Percentiles rank a stretch among this genome's conserved stretches.
These are phyloP conservation scores for Calliopum simillimum DNA, from an alignment of 2,888 invertebrate species.

Conservation along the genomic window DNA sequence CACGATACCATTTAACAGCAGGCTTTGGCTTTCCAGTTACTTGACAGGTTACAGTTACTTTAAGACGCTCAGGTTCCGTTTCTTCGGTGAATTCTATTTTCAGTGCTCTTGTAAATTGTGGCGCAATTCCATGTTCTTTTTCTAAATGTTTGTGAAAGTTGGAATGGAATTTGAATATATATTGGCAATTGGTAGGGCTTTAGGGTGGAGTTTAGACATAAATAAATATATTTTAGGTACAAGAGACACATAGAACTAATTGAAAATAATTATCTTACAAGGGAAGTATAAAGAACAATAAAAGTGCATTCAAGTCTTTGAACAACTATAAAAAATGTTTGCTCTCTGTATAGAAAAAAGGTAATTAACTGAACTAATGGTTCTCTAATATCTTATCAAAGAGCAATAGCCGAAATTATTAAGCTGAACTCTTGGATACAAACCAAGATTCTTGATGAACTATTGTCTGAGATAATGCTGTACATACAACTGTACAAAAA, in stretches of 20 bases:
- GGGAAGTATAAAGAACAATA: too few relatives aligned
- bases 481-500: not conserved
- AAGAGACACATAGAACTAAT: not conserved
- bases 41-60: constrained; percentile 75
- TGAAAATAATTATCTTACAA: too few relatives aligned
- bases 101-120: constrained; percentile 75
- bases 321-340: too few relatives aligned
- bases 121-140: constrained; percentile 77
- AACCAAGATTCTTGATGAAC: too few relatives aligned
- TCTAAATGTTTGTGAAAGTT: constrained; percentile 67
- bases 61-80: constrained; percentile 69
- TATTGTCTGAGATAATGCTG: too few relatives aligned
- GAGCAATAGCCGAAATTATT: too few relatives aligned
- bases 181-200: not conserved
- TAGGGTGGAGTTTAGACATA: not conserved
- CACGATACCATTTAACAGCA: constrained; percentile 77
- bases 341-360: too few relatives aligned
- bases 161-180: not conserved
- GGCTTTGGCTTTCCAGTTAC: constrained; percentile 79
- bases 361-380: too few relatives aligned
- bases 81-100: constrained; percentile 74
- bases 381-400: too few relatives aligned
- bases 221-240: not conserved
- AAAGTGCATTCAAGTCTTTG: too few relatives aligned
- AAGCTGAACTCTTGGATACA: too few relatives aligned